Conservation (phyloP, 1,140 invertebrate species). For the Venustaconcha ellipsiformis region DNA sequence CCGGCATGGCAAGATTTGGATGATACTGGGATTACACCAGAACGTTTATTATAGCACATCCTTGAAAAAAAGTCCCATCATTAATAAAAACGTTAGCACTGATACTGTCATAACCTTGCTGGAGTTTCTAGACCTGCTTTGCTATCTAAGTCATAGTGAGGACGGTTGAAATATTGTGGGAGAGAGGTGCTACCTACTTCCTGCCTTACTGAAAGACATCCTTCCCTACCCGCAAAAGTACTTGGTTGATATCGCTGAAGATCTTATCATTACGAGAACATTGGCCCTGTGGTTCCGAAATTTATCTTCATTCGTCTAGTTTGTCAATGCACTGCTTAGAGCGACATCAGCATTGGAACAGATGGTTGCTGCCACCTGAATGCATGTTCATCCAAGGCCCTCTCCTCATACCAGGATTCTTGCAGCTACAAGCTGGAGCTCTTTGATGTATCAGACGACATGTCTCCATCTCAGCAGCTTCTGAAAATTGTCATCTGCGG, state of each 20-base stretch:
- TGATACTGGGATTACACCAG: constrained; percentile 32
- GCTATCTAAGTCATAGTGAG: constrained; percentile 16
- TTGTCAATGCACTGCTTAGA: constrained; percentile 31
- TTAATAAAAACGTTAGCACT: constrained; percentile 16
- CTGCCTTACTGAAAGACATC: constrained; percentile 27
- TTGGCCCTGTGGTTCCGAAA: constrained; percentile 28
- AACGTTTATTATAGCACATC: constrained; percentile 33
- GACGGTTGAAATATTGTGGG: constrained; percentile 13
- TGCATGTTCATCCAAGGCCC: constrained; percentile 30
- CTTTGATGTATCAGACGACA: constrained; percentile 10
- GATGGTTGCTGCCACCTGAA: constrained; percentile 29
- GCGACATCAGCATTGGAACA: constrained; percentile 20
- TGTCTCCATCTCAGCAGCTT: constrained; percentile 26
- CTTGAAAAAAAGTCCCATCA: constrained; percentile 16
- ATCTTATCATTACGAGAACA: constrained; percentile 38
- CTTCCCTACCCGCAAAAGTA: constrained; percentile 30
- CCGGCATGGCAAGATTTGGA: constrained; percentile 32
- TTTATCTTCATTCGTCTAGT: constrained; percentile 38
- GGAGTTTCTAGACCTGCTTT: constrained; percentile 35
- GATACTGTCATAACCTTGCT: constrained; percentile 29
- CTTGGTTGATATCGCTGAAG: constrained; percentile 23
- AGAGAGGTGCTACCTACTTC: constrained; percentile 33
- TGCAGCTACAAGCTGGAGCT: constrained; percentile 39
- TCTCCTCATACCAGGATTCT: constrained; percentile 33
- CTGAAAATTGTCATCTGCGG: constrained; percentile 38